Conservation (phyloP, 2,113 vertebrate genomes). For the Heteronetta atricapilla region DNA sequence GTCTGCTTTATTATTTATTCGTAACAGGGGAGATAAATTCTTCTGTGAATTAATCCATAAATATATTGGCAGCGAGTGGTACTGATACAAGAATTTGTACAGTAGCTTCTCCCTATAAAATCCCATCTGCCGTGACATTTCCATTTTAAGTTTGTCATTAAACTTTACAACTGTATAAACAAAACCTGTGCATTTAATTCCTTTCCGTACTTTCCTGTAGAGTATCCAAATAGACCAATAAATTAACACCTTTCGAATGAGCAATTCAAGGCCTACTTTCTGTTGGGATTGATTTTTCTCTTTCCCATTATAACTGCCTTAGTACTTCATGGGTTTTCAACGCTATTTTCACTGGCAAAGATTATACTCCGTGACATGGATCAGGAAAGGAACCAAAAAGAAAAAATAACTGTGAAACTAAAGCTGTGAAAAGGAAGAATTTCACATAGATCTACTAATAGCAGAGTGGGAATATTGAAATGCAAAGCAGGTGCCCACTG, state of each 20-base stretch:
- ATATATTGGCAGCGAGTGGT: slow-evolving; percentile 34
- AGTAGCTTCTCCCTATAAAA: neutral
- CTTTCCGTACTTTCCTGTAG: neutral
- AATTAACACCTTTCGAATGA: neutral
- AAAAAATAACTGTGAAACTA: slow-evolving; percentile 25
- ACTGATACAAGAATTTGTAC: neutral
- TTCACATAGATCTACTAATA: slow-evolving; percentile 5
- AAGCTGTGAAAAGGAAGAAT: slow-evolving; percentile 41
- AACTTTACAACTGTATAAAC: neutral
- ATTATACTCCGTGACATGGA: neutral
- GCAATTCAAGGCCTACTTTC: neutral
- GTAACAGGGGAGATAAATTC: neutral
- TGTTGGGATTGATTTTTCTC: neutral
- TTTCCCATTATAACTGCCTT: neutral
- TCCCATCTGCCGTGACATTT: slow-evolving; percentile 52
- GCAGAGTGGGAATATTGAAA: neutral
- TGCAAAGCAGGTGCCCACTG: neutral
- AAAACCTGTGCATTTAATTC: neutral
- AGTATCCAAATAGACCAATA: neutral
- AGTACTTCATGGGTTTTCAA: neutral
- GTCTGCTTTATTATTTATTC: neutral
- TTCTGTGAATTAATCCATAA: slow-evolving; percentile 38
- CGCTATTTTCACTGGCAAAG: slow-evolving; percentile 19
- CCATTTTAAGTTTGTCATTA: neutral
- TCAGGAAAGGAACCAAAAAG: neutral